Conservation (phyloP, 1,140 invertebrate species). For the Chymomyza costata region DNA sequence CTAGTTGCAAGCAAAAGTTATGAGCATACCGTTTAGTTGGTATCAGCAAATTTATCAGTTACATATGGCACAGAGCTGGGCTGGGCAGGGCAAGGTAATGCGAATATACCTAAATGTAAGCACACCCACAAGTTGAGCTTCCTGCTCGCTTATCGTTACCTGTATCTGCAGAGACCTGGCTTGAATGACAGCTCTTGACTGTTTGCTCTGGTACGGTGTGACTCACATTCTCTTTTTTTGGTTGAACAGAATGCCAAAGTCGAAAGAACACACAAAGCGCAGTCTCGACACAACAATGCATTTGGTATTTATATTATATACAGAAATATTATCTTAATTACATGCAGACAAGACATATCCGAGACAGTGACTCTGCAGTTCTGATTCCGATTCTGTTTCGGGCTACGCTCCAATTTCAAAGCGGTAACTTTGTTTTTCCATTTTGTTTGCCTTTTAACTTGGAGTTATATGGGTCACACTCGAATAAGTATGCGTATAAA, state of each 20-base stretch:
- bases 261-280: constrained; percentile 36
- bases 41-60: too few species aligned
- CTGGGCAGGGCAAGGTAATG: constrained; percentile 16
- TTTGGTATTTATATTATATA: constrained; percentile 31
- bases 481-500: constrained; percentile 58
- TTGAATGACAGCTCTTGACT: constrained; percentile 55
- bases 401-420: constrained; percentile 49
- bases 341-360: constrained; percentile 45
- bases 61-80: constrained; percentile 46
- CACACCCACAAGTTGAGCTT: constrained; percentile 24
- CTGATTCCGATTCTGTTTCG: constrained; percentile 18
- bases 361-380: constrained; percentile 17
- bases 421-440: constrained; percentile 11
- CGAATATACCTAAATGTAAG: constrained; percentile 4
- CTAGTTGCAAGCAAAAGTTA: too few species aligned
- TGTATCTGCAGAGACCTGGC: constrained; percentile 30
- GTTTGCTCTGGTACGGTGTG: constrained; percentile 16
- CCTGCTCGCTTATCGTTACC: constrained; percentile 15
- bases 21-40: too few species aligned
- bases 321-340: constrained; percentile 61
- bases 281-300: constrained; percentile 38
- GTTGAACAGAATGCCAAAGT: constrained; percentile 10
- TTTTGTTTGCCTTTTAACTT: not conserved
- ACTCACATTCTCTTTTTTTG: constrained; percentile 23
- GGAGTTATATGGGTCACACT: constrained; percentile 62